Percentiles rank a stretch among this genome's conserved stretches.
Evolutionary conservation across 1,140 invertebrate genomes (phyloP).

Genomic region (Eumeta japonica): DNA sequence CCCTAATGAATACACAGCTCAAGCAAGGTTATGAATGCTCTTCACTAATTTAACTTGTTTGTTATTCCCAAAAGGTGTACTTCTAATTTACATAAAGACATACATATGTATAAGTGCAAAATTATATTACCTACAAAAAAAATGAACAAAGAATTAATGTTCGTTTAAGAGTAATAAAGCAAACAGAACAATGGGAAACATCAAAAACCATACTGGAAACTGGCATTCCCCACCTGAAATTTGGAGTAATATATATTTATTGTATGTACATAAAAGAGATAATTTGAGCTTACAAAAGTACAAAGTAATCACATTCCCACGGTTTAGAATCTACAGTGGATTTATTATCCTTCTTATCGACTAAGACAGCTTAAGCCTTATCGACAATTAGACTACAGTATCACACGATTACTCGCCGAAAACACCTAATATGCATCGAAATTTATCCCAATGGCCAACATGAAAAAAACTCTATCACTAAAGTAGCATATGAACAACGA

Average conservation of each 20-base stretch:
- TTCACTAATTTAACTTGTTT: constrained; percentile 20
- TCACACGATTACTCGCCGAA: constrained; percentile 50
- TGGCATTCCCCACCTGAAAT: too few species aligned
- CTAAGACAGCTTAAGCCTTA: constrained; percentile 51
- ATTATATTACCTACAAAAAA: too few species aligned
- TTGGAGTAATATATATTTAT: too few species aligned
- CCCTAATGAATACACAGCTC: constrained; percentile 39
- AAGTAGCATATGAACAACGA: constrained; percentile 31
- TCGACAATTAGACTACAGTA: constrained; percentile 49
- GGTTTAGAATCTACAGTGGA: constrained; percentile 47
- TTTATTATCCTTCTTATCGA: constrained; percentile 50
- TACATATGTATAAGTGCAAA: too few species aligned
- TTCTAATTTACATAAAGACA: too few species aligned
- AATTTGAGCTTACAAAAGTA: constrained; percentile 57
- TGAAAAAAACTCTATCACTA: constrained; percentile 49
- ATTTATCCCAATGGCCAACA: constrained; percentile 47
- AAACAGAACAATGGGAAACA: too few species aligned
- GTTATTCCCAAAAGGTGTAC: constrained; percentile 26
- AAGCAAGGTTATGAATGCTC: constrained; percentile 32
- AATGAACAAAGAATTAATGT: too few species aligned
- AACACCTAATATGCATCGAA: constrained; percentile 52
- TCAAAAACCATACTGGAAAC: too few species aligned
- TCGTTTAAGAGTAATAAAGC: too few species aligned
- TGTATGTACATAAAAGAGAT: constrained; percentile 49
- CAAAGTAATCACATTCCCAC: constrained; percentile 53